Base-by-base conservation (phyloP, 1,140 invertebrate species). In the Drosophila orena region DNA sequence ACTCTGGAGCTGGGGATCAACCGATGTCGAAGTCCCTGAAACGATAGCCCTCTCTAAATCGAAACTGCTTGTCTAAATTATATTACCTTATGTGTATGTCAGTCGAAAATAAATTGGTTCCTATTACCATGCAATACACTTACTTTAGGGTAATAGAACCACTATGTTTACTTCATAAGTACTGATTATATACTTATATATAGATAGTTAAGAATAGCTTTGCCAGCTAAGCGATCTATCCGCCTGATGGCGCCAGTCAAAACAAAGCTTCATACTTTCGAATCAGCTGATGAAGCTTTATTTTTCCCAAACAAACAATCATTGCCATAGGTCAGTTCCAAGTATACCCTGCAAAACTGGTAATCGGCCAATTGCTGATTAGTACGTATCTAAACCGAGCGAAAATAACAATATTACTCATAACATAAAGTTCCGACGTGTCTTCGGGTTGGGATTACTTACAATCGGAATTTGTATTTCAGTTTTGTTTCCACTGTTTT, bases 321-420 rank as follows among this genome's bases (percentile, higher is more conserved):
- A 59, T 62, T 83, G 59, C 3, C 38, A 1, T 57, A 83, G 70
- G 70, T 83, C 65, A 83, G 70, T 61, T 44, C 1, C n/a, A 15
- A 27, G 30, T 1, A 20, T 4, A 46, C 34, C 38, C 34, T 24
- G 17, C 22, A 30, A 38, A 84, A 73, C 60, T 15, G 71, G 77
- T 55, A 57, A 8, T 10, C 38, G 30, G 22, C 54, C 44, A 46
- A 68, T 44, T 55, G 35, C 12, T 6, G 22, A 44, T 37, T 20
- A 49, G 37, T 34, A 56, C 52, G 46, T 83, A 62, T 62, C 64
- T 78, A 50, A 62, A 65, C 66, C 55, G 10, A 4, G 14, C 47
- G 6, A 34, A 50, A 60, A 34, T 62, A 4, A 27, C n/a, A 5
- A 55, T 38, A 70, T 88, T 86, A 81, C 56, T 81, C 77, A 85